Base-by-base conservation (phyloP, 2,888 invertebrate species). In the Disparrhopalites patrizii region DNA sequence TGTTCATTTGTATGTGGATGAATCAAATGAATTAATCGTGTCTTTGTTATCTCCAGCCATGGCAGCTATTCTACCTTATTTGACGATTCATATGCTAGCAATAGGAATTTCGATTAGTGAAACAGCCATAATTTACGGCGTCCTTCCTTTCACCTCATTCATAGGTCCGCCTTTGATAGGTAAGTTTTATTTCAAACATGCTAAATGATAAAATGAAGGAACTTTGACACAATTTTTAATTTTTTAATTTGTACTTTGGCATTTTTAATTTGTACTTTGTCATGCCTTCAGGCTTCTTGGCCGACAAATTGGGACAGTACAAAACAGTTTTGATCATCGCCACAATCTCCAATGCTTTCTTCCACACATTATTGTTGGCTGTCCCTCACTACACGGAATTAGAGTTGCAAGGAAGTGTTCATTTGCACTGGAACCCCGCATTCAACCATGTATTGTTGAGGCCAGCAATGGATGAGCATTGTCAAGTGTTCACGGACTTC, bases 21-120 rank as follows among this genome's bases (percentile, higher is more conserved):
- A 30, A 30, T 25, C 15, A 28, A n/a, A 36, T 62, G 58, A 60
- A 61, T 73, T 65, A 72, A n/a, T n/a, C n/a, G n/a, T n/a, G n/a
- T n/a, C n/a, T n/a, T n/a, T n/a, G n/a, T n/a, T n/a, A n/a, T 70
- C 83, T 82, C 30, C 79, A 88, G 92, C 90, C 58, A 88, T 90
- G 36, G 90, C 91, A 60, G 89, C 90, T 7, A 82, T 93, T 60
- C 80, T 93, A 66, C 93, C 93, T 0, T 93, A 91, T 79, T 81
- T 93, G 77, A 90, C 92, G 1, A 88, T 93, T 73, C 93, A 92
- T 81, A 93, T 93, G 93, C 90, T 90, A 80, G 87, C 90, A 77
- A 87, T 93, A 78, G 93, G 93, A 68, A 82, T 93, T 66, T 88
- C 89, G 54, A 87, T 92, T 72, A 88, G 90, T 76, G 91, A 93